Base-by-base conservation (phyloP, 2,888 invertebrate species). In the Drosophila kanekoi region DNA sequence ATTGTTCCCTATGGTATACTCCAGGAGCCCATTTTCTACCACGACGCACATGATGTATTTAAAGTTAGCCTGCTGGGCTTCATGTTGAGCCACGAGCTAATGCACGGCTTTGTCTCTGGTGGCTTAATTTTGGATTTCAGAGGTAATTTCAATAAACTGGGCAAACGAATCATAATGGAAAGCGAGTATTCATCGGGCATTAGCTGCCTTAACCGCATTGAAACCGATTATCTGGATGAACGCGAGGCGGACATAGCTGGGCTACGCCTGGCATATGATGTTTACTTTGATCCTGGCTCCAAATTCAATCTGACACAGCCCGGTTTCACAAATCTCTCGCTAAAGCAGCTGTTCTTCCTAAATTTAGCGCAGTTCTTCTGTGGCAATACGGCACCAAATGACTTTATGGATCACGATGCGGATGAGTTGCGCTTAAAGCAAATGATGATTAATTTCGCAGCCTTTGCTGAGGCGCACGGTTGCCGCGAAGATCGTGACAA, bases 291-390 rank as follows among this genome's bases (percentile, higher is more conserved):
- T 6, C 13, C 23, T 3, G 64, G 56, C 9, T 79, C 73, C 2
- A 49, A 23, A 0, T 65, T 43, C 1, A 40, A 11, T 14, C 56
- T 48, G 5, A 14, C n/a, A 0, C 72, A 70, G 18, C 77, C 75
- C 0, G 44, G 20, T 2, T 81, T 84, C 10, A 72, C 78, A 1
- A n/a, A 14, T 4, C 41, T 69, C 9, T 10, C 77, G 0, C 71
- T 70, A 4, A 69, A 75, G 14, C 72, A 82, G 6, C 53, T 87
- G 0, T 91, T 91, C 57, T 92, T 90, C n/a, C 72, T 91, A 0
- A 90, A 78, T 41, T 13, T 83, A 14, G 91, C 91, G 0, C 91
- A 92, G 20, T 90, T 91, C 51, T 91, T 92, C 44, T 91, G 91
- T 41, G 89, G 90, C 1, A 67, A 75, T 33, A 38, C 45, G 1